Evolutionary conservation across 2,113 vertebrate species (phyloP).

Genomic region (Ifrita kowaldi): DNA sequence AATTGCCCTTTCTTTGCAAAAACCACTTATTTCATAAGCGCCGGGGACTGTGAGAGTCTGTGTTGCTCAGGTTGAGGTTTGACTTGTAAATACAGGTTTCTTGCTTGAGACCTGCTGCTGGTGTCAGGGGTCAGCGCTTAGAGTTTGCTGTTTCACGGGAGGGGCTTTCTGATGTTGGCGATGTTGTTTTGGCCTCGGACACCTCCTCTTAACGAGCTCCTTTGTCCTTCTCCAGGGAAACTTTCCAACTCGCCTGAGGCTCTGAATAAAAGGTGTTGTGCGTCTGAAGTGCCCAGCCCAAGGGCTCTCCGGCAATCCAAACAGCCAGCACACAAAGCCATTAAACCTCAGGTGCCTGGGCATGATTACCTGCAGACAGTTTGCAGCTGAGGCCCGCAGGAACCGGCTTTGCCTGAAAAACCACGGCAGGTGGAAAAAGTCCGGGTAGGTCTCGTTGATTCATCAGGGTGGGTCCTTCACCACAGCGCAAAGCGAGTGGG

Average conservation of each 20-base stretch:
- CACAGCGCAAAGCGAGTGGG: neutral
- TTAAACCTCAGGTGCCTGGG: neutral
- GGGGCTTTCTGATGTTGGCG: neutral
- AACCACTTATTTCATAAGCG: neutral
- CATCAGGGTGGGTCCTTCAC: neutral
- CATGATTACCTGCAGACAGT: neutral
- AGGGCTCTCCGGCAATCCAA: neutral
- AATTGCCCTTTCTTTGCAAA: neutral
- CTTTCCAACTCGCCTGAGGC: too few species aligned
- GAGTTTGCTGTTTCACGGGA: neutral
- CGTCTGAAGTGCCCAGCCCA: neutral
- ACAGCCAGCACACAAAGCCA: neutral
- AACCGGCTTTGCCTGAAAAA: neutral
- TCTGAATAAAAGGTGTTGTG: neutral
- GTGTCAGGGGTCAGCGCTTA: neutral
- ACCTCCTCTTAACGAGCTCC: neutral
- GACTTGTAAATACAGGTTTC: neutral
- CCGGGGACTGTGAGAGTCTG: rapidly evolving
- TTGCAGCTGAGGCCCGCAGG: neutral
- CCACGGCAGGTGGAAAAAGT: neutral
- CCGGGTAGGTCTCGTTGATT: neutral
- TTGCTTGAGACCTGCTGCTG: neutral
- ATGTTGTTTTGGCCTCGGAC: neutral
- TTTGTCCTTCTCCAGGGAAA: neutral
- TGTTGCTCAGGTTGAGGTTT: neutral